Evolutionary conservation across 2,888 invertebrate genomes (phyloP), one percentile per base, ranked within the genome.

Genomic region (Drosophila parthenogenetica): DNA sequence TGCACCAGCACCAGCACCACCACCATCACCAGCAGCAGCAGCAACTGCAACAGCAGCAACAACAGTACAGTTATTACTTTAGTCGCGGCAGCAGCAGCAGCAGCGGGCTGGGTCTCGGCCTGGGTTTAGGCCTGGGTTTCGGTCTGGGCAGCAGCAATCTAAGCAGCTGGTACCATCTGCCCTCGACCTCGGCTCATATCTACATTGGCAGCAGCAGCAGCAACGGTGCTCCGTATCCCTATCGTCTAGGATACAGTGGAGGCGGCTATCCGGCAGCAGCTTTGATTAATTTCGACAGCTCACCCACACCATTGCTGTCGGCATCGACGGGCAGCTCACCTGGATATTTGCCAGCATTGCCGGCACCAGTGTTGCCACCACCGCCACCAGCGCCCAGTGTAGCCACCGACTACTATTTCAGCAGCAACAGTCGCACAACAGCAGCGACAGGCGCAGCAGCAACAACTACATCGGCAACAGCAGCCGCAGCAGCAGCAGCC

Each of bases 121-220:
- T 79, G 58, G 80, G 79, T 1, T 59, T 84, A 69, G 85, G 88
- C 73, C 70, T 85, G 73, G 85, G 85, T 64, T 86, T 87, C 73
- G 88, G 84, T 67, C 76, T 86, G 75, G 89, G 89, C 89, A 73
- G 84, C 80, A 82, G 85, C 66, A 87, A 82, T 40, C 59, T 85
- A 55, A 59, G 69, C 76, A 80, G 83, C 79, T 87, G 89, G 82
- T 81, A 88, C 57, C 65, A 86, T 61, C 73, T 90, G 72, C 89
- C 89, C 67, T 85, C 83, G 39, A 87, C 87, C 13, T 89, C 90
- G 81, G 90, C 90, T 7, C 90, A 90, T 60, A 84, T 89, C 14
- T 90, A 89, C 13, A 89, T 89, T n/a, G 85, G 87, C 58, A 89
- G 86, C 77, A 87, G 82, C 70, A 81, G 79, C 66, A 77, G 81